Percentiles rank a stretch among this genome's conserved stretches.
These are phyloP conservation scores for Tangara arthus DNA, from an alignment of 2,797 vertebrate species.

Conservation along the genomic window DNA sequence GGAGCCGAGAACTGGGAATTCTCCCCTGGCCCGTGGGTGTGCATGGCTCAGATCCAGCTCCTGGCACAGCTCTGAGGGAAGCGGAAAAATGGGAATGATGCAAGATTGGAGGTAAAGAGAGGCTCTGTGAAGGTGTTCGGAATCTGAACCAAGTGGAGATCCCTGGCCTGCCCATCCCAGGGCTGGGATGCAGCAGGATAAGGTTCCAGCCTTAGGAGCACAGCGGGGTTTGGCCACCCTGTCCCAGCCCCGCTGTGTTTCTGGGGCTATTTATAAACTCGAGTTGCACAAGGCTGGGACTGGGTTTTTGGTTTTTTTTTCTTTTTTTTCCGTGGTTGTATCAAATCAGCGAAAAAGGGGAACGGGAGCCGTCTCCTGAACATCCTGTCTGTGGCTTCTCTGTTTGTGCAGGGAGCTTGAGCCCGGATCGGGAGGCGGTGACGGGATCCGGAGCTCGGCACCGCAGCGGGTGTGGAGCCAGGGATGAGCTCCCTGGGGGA, in stretches of 20 bases:
- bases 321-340: not conserved
- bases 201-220: fast-evolving
- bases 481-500: not conserved
- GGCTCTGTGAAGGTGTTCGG: not conserved
- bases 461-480: not conserved
- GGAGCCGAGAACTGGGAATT: fast-evolving
- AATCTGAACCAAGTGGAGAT: fast-evolving
- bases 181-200: fast-evolving
- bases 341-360: not conserved
- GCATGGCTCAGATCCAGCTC: fast-evolving
- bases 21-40: fast-evolving
- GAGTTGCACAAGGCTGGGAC: not conserved
- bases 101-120: fast-evolving
- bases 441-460: fast-evolving
- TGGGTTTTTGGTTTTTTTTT: not conserved
- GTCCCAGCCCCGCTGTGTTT: not conserved
- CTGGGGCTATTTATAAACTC: not conserved
- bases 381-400: not conserved
- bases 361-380: not conserved
- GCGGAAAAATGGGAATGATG: fast-evolving
- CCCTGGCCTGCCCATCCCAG: not conserved
- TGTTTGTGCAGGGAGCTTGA: not conserved
- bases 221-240: fast-evolving
- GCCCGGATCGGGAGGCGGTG: not conserved
- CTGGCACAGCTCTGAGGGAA: not conserved